Evolutionary conservation across 2,797 vertebrate species (phyloP).

Genomic region (Linurgus olivaceus): DNA sequence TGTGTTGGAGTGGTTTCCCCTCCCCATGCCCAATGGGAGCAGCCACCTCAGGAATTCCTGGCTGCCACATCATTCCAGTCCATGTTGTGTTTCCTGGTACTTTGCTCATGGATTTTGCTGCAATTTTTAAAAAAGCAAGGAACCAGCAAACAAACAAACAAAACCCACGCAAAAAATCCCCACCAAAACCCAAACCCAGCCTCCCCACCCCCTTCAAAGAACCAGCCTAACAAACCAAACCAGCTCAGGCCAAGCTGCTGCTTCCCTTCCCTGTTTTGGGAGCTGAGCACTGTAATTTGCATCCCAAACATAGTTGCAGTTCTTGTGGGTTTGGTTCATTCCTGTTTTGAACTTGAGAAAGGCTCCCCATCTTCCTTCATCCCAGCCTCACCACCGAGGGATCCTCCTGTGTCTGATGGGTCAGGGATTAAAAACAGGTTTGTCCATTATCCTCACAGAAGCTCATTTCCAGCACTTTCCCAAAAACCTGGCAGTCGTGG

Average conservation of each 20-base stretch:
- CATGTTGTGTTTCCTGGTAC: neutral
- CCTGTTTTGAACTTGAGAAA: neutral
- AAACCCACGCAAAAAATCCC: neutral
- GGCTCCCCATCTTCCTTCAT: neutral
- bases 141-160: neutral
- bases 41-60: neutral
- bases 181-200: neutral
- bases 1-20: rapidly evolving
- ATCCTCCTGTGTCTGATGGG: neutral
- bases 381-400: neutral
- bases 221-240: neutral
- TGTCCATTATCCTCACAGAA: neutral
- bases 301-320: neutral
- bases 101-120: neutral
- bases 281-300: neutral
- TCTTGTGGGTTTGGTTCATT: neutral
- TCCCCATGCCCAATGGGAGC: neutral
- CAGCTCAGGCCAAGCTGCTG: neutral
- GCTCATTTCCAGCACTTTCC: neutral
- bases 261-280: neutral
- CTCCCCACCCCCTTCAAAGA: neutral
- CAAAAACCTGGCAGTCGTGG: rapidly evolving
- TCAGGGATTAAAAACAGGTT: neutral
- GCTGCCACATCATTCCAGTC: neutral
- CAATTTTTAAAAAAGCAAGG: neutral